Conservation (phyloP, 2,888 invertebrate species). For the Germaria angustata region DNA sequence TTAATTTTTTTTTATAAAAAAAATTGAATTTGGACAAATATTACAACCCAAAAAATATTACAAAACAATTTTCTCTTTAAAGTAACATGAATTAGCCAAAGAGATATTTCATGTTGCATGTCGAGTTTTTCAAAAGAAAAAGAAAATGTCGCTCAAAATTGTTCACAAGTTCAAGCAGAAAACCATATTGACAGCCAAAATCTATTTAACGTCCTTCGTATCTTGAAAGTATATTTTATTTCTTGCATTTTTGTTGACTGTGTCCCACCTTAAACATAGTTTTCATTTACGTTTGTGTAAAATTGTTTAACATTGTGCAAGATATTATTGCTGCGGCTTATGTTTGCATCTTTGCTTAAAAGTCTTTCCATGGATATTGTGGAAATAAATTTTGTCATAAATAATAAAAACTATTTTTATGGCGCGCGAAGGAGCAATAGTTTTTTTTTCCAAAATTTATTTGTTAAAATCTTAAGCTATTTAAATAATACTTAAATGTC, state of each 20-base stretch:
- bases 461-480: background rate
- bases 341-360: too few species aligned
- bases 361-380: too few species aligned
- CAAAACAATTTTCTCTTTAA: too few species aligned
- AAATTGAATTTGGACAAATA: too few species aligned
- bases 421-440: conserved; percentile 37
- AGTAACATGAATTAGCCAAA: too few species aligned
- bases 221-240: background rate
- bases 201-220: background rate
- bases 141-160: background rate
- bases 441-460: background rate
- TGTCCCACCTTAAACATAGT: background rate
- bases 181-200: too few species aligned
- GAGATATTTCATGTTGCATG: too few species aligned
- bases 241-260: background rate
- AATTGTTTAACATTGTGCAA: background rate
- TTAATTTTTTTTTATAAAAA: too few species aligned
- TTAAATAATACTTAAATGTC: background rate
- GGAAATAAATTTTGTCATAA: conserved; percentile 51
- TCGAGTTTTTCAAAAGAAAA: too few species aligned
- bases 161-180: too few species aligned
- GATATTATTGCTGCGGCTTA: conserved; percentile 61
- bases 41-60: too few species aligned
- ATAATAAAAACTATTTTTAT: conserved; percentile 57
- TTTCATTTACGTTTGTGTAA: background rate